Base-by-base conservation (phyloP, 1,140 invertebrate genomes). In the Diorhabda carinulata region DNA sequence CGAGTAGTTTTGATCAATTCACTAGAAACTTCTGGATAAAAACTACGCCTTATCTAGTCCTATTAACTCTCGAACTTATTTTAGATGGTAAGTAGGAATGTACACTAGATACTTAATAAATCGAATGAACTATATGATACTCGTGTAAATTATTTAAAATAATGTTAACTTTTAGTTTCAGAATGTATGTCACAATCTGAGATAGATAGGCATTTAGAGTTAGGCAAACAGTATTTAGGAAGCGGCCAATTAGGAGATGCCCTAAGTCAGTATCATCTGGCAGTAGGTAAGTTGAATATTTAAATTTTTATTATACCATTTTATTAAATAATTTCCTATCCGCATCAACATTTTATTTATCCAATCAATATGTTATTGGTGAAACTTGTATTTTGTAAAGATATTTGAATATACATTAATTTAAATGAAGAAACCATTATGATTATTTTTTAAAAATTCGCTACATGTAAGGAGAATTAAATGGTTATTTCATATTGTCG, bases 251-350 rank as follows among this genome's bases (percentile, higher is more conserved):
- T 98, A 63, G 91, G 94, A 61, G 98, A 99, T 86, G 98, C 98
- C 1, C 82, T 99, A 43, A 92, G 93, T 61, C 97, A 99, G 80
- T 99, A 98, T 85, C 97, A 99, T 88, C 92, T 94, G 67, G 98
- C 98, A 74, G 93, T 99, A 78, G 96, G 95, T 97, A 83, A 87
- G 91, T 84, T 57, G 43, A 52, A 8, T n/a, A 3, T 4, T 52
- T 3, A 52, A 25, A 25, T 25, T 25, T 25, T 25, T 25, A 25
- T 25, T 25, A 25, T 25, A 25, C 25, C 25, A 25, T n/a, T n/a
- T n/a, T n/a, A n/a, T 25, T 25, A 25, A 25, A 25, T 25, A 25
- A 25, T 25, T 25, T 25, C 25, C 25, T 25, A 25, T 25, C 25
- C 25, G 25, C 2, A 25, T 25, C 25, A 25, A 25, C 1, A 25